Percentiles rank a stretch among this genome's conserved stretches.
phyloP scores from a whole-genome alignment of 1,140 invertebrate genomes.

The Vanessa atalanta region DNA sequence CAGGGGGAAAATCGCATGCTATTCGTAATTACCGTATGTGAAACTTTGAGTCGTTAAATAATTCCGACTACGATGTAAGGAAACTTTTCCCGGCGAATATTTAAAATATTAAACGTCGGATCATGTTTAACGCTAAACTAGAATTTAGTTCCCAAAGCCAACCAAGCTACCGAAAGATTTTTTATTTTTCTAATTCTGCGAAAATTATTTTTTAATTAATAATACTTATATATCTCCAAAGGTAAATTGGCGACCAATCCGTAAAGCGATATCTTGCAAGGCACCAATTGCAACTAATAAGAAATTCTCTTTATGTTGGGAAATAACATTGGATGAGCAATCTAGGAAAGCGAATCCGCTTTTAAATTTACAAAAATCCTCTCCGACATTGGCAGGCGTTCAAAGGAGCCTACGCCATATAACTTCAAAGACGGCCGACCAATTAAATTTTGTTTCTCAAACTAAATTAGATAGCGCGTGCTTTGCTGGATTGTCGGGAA shows the following conservation, averaged over 20 bases:
- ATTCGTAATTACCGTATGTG: constrained; percentile 34
- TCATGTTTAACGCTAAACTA: neutral
- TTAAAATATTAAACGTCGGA: constrained; percentile 35
- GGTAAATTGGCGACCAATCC: neutral
- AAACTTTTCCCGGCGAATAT: constrained; percentile 37
- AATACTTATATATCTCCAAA: neutral
- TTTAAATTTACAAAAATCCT: constrained; percentile 12
- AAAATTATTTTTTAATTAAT: neutral
- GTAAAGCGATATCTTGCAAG: neutral
- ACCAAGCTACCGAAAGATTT: neutral
- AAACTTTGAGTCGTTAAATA: constrained; percentile 40
- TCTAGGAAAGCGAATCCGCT: constrained; percentile 6
- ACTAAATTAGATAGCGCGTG: constrained; percentile 33
- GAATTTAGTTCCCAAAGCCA: neutral
- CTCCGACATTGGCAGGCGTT: constrained; percentile 16
- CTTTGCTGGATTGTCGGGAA: constrained; percentile 19
- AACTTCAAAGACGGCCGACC: constrained; percentile 30
- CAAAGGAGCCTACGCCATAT: constrained; percentile 19
- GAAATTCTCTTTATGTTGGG: neutral
- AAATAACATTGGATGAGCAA: constrained; percentile 3
- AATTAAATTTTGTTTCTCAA: constrained; percentile 38
- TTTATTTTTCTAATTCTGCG: too few relatives aligned
- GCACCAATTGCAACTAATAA: neutral
- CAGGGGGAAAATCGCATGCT: constrained; percentile 9
- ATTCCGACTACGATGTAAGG: constrained; percentile 29